These are phyloP conservation scores for Phengaris arion DNA, from an alignment of 2,888 invertebrate genomes.

Conservation along the genomic window DNA sequence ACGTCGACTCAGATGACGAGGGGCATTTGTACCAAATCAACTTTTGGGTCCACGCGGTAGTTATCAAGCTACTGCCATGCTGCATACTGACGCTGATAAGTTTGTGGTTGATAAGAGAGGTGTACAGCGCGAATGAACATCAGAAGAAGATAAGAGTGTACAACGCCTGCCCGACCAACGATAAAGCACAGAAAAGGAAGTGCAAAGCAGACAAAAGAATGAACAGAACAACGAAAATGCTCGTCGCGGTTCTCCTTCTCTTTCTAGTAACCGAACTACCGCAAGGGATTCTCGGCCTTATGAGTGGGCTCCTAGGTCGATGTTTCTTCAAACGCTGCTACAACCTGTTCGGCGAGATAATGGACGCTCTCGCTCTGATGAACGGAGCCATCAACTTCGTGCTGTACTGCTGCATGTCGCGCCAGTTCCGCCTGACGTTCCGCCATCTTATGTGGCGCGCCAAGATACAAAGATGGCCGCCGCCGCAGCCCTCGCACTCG, in stretches of 20 bases:
- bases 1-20: constrained; percentile 78
- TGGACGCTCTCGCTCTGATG: constrained; percentile 93
- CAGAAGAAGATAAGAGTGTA: constrained; percentile 80
- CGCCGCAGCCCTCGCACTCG: constrained; percentile 78
- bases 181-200: constrained; percentile 62
- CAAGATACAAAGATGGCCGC: constrained; percentile 67
- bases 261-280: constrained; percentile 95
- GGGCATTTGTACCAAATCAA: constrained; percentile 83
- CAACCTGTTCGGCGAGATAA: constrained; percentile 88
- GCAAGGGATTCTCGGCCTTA: constrained; percentile 82
- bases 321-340: constrained; percentile 91
- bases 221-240: constrained; percentile 93
- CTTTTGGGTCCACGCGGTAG: constrained; percentile 89
- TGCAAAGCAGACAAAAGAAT: constrained; percentile 67
- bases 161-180: constrained; percentile 65
- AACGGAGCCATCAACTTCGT: constrained; percentile 97
- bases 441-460: constrained; percentile 71
- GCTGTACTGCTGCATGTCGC: constrained; percentile 95
- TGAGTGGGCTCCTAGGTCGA: constrained; percentile 74
- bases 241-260: constrained; percentile 90
- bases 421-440: constrained; percentile 88
- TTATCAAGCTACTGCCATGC: constrained; percentile 90
- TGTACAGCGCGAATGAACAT: constrained; percentile 84
- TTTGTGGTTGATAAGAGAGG: constrained; percentile 84
- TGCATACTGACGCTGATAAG: constrained; percentile 86